Percentiles rank a stretch among this genome's conserved stretches.
Conservation (phyloP, 2,113 vertebrate species). For the Agapornis roseicollis region DNA sequence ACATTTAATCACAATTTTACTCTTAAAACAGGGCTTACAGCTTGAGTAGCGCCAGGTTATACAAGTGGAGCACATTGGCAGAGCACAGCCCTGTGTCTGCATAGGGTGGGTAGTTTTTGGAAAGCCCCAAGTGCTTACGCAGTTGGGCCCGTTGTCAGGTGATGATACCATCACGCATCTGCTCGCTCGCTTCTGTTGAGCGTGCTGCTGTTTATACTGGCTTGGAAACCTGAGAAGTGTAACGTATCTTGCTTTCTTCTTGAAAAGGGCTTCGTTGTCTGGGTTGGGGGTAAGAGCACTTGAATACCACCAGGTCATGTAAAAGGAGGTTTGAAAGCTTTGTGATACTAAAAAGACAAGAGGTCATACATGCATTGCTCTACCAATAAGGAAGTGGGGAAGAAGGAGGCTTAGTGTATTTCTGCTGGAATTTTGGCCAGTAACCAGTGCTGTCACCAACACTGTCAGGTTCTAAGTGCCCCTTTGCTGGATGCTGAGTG, state of each 20-base stretch:
- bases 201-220: neutral
- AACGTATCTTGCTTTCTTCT: neutral
- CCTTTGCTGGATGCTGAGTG: neutral
- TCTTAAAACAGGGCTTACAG: neutral
- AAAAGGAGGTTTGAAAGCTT: neutral
- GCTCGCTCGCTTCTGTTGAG: neutral
- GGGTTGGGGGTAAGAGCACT: neutral
- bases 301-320: neutral
- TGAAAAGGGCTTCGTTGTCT: neutral
- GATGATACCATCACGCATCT: neutral
- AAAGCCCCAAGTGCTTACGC: neutral
- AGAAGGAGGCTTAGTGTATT: neutral
- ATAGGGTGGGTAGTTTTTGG: neutral
- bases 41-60: neutral
- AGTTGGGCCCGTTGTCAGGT: neutral
- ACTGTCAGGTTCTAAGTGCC: neutral
- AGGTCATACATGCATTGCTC: fast-evolving
- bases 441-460: neutral
- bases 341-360: neutral
- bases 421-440: neutral
- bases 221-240: neutral
- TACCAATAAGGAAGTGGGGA: neutral
- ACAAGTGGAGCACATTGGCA: neutral
- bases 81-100: neutral
- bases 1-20: fast-evolving